Evolutionary conservation across 2,113 vertebrate species (phyloP).

Genomic region (Hydrolagus affinis): DNA sequence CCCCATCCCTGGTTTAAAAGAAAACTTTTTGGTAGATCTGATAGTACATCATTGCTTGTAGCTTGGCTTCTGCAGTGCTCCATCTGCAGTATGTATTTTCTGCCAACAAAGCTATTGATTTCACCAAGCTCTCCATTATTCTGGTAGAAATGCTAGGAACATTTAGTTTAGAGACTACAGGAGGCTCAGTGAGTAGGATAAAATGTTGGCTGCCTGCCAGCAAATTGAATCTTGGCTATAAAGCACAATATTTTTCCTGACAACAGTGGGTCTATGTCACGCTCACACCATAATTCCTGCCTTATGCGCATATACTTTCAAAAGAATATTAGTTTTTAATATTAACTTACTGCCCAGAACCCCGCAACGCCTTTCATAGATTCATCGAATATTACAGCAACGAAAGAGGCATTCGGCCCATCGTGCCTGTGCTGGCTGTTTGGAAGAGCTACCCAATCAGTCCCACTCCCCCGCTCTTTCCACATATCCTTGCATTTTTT

Average conservation of each 20-base stretch:
- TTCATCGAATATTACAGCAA: too few relatives aligned
- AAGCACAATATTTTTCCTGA: not conserved
- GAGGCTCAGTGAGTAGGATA: not conserved
- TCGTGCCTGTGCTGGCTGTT: too few relatives aligned
- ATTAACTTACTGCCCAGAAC: not conserved
- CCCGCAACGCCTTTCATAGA: not conserved
- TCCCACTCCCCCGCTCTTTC: too few relatives aligned
- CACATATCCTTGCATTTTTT: too few relatives aligned
- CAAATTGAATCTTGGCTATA: not conserved
- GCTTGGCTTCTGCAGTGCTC: not conserved
- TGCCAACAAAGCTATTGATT: not conserved
- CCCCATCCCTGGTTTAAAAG: not conserved
- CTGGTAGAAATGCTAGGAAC: not conserved
- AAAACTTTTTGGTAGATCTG: not conserved
- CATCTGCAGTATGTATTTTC: not conserved
- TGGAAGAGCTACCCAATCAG: too few relatives aligned
- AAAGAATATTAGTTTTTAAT: constrained; percentile 21
- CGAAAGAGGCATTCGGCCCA: too few relatives aligned
- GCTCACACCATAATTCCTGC: not conserved
- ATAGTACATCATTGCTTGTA: not conserved
- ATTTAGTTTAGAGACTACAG: constrained; percentile 7
- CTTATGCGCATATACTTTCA: not conserved
- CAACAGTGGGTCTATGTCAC: constrained; percentile 6
- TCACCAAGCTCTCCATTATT: constrained; percentile 22
- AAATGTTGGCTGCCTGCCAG: not conserved